Conservation (phyloP, 2,888 invertebrate genomes). For the Phymatocera aterrima region DNA sequence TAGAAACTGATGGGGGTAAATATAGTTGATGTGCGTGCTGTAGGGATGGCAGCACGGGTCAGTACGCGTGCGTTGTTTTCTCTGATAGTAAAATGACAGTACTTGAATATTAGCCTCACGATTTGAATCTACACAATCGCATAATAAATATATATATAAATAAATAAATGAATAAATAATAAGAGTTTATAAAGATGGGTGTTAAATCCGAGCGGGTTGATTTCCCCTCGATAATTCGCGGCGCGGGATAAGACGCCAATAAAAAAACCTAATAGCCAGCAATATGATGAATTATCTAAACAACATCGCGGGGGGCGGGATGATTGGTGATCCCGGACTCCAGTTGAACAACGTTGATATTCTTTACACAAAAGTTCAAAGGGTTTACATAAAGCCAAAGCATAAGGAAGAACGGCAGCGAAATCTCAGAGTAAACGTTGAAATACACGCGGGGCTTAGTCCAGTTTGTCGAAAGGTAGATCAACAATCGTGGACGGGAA, state of each 20-base stretch:
- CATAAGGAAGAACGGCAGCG: slow-evolving; percentile 72
- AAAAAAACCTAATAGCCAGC: background rate
- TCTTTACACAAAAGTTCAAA: slow-evolving; percentile 70
- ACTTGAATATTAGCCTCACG: too few species aligned
- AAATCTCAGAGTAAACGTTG: slow-evolving; percentile 70
- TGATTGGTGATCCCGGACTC: slow-evolving; percentile 65
- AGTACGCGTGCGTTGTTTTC: slow-evolving; percentile 58
- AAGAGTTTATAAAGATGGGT: background rate
- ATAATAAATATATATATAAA: too few species aligned
- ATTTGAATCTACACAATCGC: background rate
- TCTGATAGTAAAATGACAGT: slow-evolving; percentile 15
- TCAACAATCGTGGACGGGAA: too few species aligned
- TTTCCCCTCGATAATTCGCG: background rate
- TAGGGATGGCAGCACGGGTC: slow-evolving; percentile 54
- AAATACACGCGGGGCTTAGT: slow-evolving; percentile 71
- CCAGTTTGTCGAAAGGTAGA: slow-evolving; percentile 73
- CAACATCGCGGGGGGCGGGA: slow-evolving; percentile 60
- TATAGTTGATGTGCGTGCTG: slow-evolving; percentile 53
- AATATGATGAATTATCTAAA: slow-evolving; percentile 69
- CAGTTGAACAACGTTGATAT: slow-evolving; percentile 72
- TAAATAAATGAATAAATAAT: background rate
- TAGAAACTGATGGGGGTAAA: slow-evolving; percentile 2
- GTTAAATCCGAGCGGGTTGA: background rate
- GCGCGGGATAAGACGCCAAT: slow-evolving; percentile 33
- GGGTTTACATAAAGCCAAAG: slow-evolving; percentile 70